Evolutionary conservation across 2,888 invertebrate species (phyloP).

Genomic region (Coelopa pilipes): DNA sequence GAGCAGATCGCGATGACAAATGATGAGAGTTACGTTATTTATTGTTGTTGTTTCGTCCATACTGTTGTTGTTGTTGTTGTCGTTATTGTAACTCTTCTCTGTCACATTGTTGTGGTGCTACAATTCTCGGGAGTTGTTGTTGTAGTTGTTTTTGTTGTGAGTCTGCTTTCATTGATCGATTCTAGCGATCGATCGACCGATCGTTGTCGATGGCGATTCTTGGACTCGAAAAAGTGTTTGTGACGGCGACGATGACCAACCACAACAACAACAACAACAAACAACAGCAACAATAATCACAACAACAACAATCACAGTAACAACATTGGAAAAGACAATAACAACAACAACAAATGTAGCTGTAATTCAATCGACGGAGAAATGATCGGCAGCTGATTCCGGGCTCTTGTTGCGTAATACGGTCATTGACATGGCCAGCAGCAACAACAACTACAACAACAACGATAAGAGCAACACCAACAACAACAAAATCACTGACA

Average conservation of each 20-base stretch:
- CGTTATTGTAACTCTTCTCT: too few relatives aligned
- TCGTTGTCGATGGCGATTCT: neutral
- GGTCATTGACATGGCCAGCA: constrained; percentile 54
- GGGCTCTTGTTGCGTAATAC: constrained; percentile 54
- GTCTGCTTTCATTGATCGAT: constrained; percentile 29
- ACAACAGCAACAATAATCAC: too few relatives aligned
- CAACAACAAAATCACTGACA: too few relatives aligned
- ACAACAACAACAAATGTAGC: neutral
- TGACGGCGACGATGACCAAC: constrained; percentile 13
- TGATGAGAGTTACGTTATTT: constrained; percentile 40
- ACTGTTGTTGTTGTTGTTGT: constrained; percentile 28
- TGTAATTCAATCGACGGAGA: constrained; percentile 7
- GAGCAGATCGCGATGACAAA: constrained; percentile 1
- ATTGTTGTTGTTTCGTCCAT: neutral
- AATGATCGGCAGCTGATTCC: constrained; percentile 2
- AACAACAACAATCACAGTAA: too few relatives aligned
- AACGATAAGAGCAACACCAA: neutral
- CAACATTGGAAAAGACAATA: too few relatives aligned
- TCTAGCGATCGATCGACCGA: neutral
- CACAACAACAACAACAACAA: neutral
- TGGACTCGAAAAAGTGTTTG: neutral
- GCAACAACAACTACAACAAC: neutral
- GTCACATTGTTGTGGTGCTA: too few relatives aligned
- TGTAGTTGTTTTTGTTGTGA: too few relatives aligned
- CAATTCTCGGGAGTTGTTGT: too few relatives aligned